These are phyloP conservation scores for Philaethria dido DNA, from an alignment of 2,888 invertebrate genomes.

Conservation along the genomic window DNA sequence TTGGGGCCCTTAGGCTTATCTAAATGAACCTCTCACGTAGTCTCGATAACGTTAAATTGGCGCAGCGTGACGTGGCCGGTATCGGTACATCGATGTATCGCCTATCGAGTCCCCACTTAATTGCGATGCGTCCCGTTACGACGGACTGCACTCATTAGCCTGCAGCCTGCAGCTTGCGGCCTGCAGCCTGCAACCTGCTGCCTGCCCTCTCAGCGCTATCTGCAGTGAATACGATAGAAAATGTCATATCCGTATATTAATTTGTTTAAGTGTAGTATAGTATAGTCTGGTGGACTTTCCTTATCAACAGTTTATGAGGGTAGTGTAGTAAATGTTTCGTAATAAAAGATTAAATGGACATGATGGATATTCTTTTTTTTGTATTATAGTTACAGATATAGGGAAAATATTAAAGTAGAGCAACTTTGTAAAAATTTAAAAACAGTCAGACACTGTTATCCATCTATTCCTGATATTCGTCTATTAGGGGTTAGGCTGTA, in stretches of 20 bases:
- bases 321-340: background rate
- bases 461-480: too few relatives aligned
- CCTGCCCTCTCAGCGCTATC: slow-evolving; percentile 5
- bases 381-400: too few relatives aligned
- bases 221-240: slow-evolving; percentile 6
- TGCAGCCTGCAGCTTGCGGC: slow-evolving; percentile 1
- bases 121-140: slow-evolving; percentile 50
- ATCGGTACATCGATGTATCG: slow-evolving; percentile 49
- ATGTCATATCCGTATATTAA: slow-evolving; percentile 16
- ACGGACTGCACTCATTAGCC: slow-evolving; percentile 42
- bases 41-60: slow-evolving; percentile 55
- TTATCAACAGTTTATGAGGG: background rate
- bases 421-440: too few relatives aligned
- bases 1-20: slow-evolving; percentile 46
- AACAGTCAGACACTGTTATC: too few relatives aligned
- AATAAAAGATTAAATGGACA: too few relatives aligned
- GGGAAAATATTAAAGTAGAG: too few relatives aligned
- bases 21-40: slow-evolving; percentile 63
- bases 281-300: background rate
- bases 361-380: too few relatives aligned
- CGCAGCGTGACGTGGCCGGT: slow-evolving; percentile 50
- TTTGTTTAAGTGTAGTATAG: background rate
- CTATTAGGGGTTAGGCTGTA: too few relatives aligned
- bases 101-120: slow-evolving; percentile 48
- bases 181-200: background rate